phyloP scores from a whole-genome alignment of 2,797 vertebrate genomes.

The Leontopithecus rosalia region DNA sequence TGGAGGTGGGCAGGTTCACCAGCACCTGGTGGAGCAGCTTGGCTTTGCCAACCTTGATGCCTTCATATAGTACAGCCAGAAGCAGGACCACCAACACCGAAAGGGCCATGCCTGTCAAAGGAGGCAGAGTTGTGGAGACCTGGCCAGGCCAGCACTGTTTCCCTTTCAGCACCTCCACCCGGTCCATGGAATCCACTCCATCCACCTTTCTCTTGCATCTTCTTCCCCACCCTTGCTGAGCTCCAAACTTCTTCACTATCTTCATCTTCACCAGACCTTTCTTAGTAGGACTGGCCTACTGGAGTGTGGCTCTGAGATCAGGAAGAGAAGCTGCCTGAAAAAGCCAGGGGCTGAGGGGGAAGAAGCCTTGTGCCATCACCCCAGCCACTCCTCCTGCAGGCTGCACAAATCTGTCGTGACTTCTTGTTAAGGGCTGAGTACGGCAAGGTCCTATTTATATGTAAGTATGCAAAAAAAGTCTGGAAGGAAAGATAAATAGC shows the following conservation, averaged over 20 bases:
- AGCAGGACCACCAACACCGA: conserved; percentile 92
- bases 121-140: not conserved
- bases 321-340: not conserved
- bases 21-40: conserved; percentile 81
- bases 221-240: not conserved
- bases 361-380: not conserved
- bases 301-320: not conserved
- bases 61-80: conserved; percentile 91
- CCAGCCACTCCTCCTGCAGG: not conserved
- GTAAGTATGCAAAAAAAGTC: not conserved
- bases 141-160: not conserved
- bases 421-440: not conserved
- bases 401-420: not conserved
- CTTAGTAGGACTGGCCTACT: not conserved
- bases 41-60: conserved; percentile 91
- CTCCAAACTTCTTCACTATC: not conserved
- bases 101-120: conserved; percentile 89
- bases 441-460: not conserved
- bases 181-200: not conserved
- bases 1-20: conserved; percentile 35
- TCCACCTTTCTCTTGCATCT: not conserved
- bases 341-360: not conserved
- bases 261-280: not conserved
- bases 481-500: not conserved
- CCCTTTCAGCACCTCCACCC: not conserved